Percentiles rank a stretch among this genome's conserved stretches.
Evolutionary conservation across 1,140 invertebrate species (phyloP).

Genomic region (Brachionus sp.): DNA sequence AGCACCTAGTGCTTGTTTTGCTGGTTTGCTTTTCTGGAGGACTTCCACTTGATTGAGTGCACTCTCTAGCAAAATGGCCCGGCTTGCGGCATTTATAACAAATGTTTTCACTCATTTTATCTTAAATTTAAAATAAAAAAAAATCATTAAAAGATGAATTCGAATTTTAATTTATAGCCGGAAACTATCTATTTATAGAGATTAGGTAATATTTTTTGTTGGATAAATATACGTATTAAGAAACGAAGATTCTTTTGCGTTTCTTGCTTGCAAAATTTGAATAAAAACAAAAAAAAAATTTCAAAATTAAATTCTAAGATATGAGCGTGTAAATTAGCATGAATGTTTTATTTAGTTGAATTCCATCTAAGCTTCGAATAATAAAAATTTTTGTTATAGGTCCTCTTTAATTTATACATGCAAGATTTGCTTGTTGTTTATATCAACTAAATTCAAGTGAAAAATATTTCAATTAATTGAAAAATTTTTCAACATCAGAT

Average conservation of each 20-base stretch:
- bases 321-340: neutral
- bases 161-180: neutral
- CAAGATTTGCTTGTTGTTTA: neutral
- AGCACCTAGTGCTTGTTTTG: conserved; percentile 53
- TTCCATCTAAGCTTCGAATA: neutral
- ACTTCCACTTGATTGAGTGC: conserved; percentile 55
- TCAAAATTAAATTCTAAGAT: neutral
- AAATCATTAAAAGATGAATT: neutral
- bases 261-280: neutral
- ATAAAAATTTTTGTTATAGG: neutral
- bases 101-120: conserved; percentile 48
- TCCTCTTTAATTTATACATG: neutral
- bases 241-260: neutral
- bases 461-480: neutral
- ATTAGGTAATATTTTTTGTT: neutral
- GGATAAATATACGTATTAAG: neutral
- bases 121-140: neutral
- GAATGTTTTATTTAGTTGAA: neutral
- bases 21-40: neutral
- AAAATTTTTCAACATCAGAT: neutral
- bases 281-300: neutral
- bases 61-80: conserved; percentile 85
- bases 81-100: conserved; percentile 91
- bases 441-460: neutral
- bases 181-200: neutral